phyloP scores from a whole-genome alignment of 2,797 vertebrate genomes.

The Heterohyrax brucei region DNA sequence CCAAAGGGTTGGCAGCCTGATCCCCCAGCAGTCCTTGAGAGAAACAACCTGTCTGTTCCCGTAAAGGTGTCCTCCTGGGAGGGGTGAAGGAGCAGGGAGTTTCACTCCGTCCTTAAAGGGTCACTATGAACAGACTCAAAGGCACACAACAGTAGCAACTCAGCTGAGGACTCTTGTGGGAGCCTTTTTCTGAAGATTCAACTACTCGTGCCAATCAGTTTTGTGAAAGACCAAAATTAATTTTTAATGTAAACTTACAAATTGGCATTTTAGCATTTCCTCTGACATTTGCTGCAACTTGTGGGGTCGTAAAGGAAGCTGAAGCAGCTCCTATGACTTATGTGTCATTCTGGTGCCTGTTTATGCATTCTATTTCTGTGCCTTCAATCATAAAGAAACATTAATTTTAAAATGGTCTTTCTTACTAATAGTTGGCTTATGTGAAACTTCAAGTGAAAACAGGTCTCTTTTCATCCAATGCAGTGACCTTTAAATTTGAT shows the following conservation, averaged over 20 bases:
- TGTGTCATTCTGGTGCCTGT: accelerated
- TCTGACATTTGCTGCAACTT: no score
- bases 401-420: background rate
- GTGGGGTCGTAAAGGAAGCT: accelerated
- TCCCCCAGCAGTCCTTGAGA: background rate
- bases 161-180: background rate
- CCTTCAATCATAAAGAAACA: background rate
- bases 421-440: background rate
- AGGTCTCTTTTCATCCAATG: background rate
- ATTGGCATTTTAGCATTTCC: background rate
- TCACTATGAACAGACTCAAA: no score
- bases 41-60: background rate
- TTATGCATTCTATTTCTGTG: background rate
- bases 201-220: background rate
- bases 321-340: background rate
- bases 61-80: background rate
- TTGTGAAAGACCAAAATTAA: background rate
- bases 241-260: background rate
- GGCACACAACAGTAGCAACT: background rate
- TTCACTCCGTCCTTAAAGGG: no score
- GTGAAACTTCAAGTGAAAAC: background rate
- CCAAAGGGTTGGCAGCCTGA: background rate
- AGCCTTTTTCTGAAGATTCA: background rate
- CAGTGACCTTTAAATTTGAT: background rate
- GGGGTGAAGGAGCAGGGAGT: no score